These are phyloP conservation scores for Brachionus angularis DNA, from an alignment of 1,140 invertebrate species.

Conservation along the genomic window DNA sequence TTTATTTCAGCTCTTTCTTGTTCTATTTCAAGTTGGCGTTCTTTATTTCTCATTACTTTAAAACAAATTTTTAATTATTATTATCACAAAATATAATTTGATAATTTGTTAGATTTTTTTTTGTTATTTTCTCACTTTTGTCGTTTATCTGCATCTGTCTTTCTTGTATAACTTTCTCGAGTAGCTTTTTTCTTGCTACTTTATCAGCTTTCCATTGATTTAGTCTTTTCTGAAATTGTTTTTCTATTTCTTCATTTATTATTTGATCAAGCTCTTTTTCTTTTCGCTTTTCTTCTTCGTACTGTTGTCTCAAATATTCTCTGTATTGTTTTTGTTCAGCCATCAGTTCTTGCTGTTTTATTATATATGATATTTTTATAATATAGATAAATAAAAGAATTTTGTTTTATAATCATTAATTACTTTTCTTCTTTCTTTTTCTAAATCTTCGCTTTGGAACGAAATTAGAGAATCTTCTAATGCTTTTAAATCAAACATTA, in stretches of 20 bases:
- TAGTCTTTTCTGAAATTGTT: constrained; percentile 36
- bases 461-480: constrained; percentile 38
- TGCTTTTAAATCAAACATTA: constrained; percentile 38
- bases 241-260: constrained; percentile 40
- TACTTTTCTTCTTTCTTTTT: constrained; percentile 37
- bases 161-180: constrained; percentile 30
- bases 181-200: constrained; percentile 24
- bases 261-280: constrained; percentile 42
- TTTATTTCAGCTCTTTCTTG: constrained; percentile 19
- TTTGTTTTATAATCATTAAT: background rate
- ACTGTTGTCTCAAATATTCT: constrained; percentile 19
- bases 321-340: constrained; percentile 23
- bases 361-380: background rate
- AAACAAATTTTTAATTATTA: background rate
- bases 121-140: no score
- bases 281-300: constrained; percentile 33
- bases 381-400: no score
- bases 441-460: constrained; percentile 21
- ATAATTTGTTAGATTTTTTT: no score
- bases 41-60: constrained; percentile 9
- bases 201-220: constrained; percentile 34
- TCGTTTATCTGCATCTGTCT: constrained; percentile 26
- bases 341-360: constrained; percentile 27
- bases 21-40: constrained; percentile 31
- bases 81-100: background rate